A percentile compares a stretch with the other conserved stretches of the same genome.
Conservation (phyloP, 2,797 vertebrate species). For the Bradypodion pumilum region DNA sequence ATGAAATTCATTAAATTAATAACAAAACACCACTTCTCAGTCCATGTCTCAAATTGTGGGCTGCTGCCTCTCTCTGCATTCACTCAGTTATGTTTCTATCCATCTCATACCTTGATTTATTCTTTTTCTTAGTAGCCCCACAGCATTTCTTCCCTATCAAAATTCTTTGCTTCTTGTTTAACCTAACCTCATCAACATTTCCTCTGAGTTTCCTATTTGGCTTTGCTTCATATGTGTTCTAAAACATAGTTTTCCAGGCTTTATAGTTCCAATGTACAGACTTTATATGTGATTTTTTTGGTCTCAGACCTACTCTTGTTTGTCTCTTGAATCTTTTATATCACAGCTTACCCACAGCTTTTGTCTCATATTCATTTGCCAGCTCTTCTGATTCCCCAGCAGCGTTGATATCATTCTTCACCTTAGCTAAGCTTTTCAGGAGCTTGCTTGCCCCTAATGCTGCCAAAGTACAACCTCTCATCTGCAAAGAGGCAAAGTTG, state of each 20-base stretch:
- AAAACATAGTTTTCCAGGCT: neutral
- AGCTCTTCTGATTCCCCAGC: conserved; percentile 81
- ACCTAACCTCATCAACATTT: neutral
- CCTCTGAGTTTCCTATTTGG: neutral
- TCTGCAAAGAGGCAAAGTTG: conserved; percentile 61
- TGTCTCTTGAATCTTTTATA: neutral
- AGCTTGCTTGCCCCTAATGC: conserved; percentile 82
- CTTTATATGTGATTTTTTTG: neutral
- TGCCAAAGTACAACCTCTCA: conserved; percentile 79
- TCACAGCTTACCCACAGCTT: conserved; percentile 75
- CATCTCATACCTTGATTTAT: too few relatives aligned
- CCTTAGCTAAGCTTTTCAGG: conserved; percentile 81
- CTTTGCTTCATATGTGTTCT: neutral
- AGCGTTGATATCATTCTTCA: conserved; percentile 82
- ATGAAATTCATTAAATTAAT: too few relatives aligned
- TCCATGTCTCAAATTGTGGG: too few relatives aligned
- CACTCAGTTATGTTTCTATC: too few relatives aligned
- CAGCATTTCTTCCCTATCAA: too few relatives aligned
- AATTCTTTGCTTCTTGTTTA: too few relatives aligned
- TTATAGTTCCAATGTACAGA: neutral
- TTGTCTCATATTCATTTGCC: conserved; percentile 79
- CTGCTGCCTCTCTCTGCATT: too few relatives aligned
- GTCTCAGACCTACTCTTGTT: neutral
- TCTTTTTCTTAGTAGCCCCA: too few relatives aligned
- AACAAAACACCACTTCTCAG: too few relatives aligned